These are phyloP conservation scores for Electrophaes corylata DNA, from an alignment of 2,888 invertebrate genomes.

Conservation along the genomic window DNA sequence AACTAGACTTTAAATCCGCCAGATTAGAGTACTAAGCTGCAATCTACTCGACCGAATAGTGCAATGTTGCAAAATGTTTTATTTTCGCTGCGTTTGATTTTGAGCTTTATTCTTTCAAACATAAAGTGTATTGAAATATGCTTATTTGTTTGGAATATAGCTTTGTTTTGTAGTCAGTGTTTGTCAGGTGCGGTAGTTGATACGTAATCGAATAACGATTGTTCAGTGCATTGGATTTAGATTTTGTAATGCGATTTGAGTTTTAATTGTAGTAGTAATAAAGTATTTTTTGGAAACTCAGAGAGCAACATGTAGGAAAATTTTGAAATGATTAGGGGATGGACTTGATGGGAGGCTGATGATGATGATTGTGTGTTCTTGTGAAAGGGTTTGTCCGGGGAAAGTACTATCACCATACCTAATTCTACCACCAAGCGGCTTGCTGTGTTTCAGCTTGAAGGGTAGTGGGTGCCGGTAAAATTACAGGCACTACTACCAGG, in stretches of 20 bases:
- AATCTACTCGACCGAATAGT: slow-evolving; percentile 9
- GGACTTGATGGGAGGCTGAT: too few relatives aligned
- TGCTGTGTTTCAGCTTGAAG: too few relatives aligned
- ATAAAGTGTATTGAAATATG: slow-evolving; percentile 5
- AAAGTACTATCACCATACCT: too few relatives aligned
- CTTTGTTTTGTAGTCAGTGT: slow-evolving; percentile 20
- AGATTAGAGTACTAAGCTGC: slow-evolving; percentile 1
- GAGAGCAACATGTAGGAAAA: too few relatives aligned
- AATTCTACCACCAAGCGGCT: too few relatives aligned
- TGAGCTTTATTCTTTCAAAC: background rate
- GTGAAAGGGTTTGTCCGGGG: too few relatives aligned
- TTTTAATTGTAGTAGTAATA: too few relatives aligned
- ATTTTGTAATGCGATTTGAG: background rate
- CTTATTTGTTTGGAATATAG: background rate
- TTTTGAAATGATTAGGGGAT: too few relatives aligned
- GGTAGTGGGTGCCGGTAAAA: too few relatives aligned
- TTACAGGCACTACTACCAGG: too few relatives aligned
- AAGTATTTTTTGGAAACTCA: too few relatives aligned
- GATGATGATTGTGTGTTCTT: too few relatives aligned
- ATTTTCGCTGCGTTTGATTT: slow-evolving; percentile 2
- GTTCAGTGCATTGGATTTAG: slow-evolving; percentile 20
- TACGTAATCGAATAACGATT: slow-evolving; percentile 18
- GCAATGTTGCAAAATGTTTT: slow-evolving; percentile 4
- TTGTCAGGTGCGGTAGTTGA: slow-evolving; percentile 21
- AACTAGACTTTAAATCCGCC: slow-evolving; percentile 7